These are phyloP conservation scores for Nasonia vitripennis DNA, from an alignment of 1,140 invertebrate species.

Conservation along the genomic window DNA sequence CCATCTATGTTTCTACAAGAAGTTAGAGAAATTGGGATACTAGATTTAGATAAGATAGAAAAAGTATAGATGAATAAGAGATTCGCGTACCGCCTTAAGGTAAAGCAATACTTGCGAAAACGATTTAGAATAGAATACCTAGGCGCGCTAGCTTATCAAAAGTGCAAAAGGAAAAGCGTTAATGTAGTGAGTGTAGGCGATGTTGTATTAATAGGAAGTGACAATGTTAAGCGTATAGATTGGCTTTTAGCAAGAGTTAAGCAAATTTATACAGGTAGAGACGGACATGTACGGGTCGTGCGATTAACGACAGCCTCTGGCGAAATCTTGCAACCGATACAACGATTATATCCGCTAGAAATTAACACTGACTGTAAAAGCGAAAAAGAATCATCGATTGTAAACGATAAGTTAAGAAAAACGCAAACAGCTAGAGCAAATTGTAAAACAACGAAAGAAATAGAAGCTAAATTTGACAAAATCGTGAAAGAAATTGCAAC, in stretches of 20 bases:
- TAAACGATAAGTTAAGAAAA: too few relatives aligned
- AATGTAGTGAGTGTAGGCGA: constrained; percentile 29
- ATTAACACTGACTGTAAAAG: too few relatives aligned
- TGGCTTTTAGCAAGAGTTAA: constrained; percentile 17
- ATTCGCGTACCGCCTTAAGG: neutral
- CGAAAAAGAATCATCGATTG: too few relatives aligned
- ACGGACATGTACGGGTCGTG: too few relatives aligned
- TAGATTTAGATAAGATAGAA: constrained; percentile 55
- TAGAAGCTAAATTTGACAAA: too few relatives aligned
- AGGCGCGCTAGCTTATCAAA: neutral
- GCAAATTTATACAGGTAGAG: neutral
- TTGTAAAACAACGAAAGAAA: too few relatives aligned
- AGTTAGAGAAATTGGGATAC: constrained; percentile 50
- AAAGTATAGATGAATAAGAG: neutral
- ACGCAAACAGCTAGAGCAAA: too few relatives aligned
- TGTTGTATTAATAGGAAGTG: constrained; percentile 34
- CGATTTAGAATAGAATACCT: too few relatives aligned
- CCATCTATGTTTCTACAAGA: constrained; percentile 61
- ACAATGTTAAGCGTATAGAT: constrained; percentile 23
- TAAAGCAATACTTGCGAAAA: neutral
- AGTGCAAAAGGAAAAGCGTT: neutral
- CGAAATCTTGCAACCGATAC: too few relatives aligned
- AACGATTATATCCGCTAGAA: too few relatives aligned
- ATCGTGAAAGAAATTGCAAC: too few relatives aligned
- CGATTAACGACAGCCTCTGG: too few relatives aligned